Base-by-base conservation (phyloP, 2,797 vertebrate species). In the Cuculus canorus region DNA sequence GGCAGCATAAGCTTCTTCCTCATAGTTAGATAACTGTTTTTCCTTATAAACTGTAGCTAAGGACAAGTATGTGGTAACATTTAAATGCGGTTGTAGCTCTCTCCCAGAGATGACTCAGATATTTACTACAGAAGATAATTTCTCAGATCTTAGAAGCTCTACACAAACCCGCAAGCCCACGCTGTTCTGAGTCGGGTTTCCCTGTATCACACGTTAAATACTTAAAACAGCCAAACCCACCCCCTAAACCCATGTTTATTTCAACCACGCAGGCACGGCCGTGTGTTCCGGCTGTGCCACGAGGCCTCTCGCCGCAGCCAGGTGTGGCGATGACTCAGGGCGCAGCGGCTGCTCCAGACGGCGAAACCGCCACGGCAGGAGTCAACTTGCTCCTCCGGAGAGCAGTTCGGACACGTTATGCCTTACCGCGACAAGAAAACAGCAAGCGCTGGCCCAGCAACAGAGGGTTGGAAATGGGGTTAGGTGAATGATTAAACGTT, bases 401-500 rank as follows among this genome's bases (percentile, higher is more conserved):
- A 72, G 52, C 33, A 1, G 43, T 11, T 66, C 0, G 19, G 68
- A 9, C 92, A 69, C 0, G 66, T 68, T 22, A 7, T 1, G 10
- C n/a, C 14, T 7, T 4, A 7, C 7, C 1, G 4, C 37, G 3
- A 14, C 1, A 21, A 19, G 63, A 35, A 10, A 2, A 1, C 16
- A 0, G 0, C 0, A 1, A 11, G 39, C 2, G 13, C 18, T 28
- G 39, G 41, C 54, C 33, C 50, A 14, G 63, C 2, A 23, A 56
- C 4, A 2, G 8, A 4, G 63, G 12, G 9, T 7, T 37, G 28
- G 68, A 24, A 25, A 2, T 0, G 3, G 23, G 9, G 22, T 5
- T 6, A 25, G 48, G 3, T 11, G 2, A 13, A 5, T 69, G 57
- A 77, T 9, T n/a, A n/a, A n/a, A 63, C 0, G 0, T 3, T 17